phyloP scores from a whole-genome alignment of 2,113 vertebrate genomes.

The Heterochromis multidens region DNA sequence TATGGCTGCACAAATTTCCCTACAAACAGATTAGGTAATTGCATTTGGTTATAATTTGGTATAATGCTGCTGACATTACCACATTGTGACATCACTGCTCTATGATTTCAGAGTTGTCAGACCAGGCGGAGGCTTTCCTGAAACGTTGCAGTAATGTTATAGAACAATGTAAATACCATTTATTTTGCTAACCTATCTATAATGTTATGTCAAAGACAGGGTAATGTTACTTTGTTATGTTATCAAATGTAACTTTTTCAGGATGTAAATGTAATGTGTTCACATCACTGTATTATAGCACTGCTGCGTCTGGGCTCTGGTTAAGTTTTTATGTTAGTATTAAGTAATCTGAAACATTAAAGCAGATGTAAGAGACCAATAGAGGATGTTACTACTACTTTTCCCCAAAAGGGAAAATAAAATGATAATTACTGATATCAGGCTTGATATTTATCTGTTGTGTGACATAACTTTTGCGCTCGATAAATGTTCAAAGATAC shows the following conservation, averaged over 20 bases:
- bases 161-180: not conserved
- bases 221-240: not conserved
- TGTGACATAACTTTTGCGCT: not conserved
- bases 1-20: not conserved
- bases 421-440: not conserved
- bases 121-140: not conserved
- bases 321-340: not conserved
- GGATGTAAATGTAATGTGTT: not conserved
- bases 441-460: not conserved
- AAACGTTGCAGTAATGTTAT: not conserved
- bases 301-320: not conserved
- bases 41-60: not conserved
- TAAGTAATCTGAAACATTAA: not conserved
- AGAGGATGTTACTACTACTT: not conserved
- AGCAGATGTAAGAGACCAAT: not conserved
- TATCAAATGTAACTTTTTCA: not conserved
- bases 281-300: not conserved
- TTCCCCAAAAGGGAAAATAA: not conserved
- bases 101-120: not conserved
- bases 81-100: not conserved
- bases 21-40: not conserved
- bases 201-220: not conserved
- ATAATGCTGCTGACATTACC: not conserved
- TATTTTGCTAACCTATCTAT: not conserved
- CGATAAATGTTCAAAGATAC: not conserved